These are phyloP conservation scores for Clavelina lepadiformis DNA, from an alignment of 23 tunicate species.

Conservation along the genomic window DNA sequence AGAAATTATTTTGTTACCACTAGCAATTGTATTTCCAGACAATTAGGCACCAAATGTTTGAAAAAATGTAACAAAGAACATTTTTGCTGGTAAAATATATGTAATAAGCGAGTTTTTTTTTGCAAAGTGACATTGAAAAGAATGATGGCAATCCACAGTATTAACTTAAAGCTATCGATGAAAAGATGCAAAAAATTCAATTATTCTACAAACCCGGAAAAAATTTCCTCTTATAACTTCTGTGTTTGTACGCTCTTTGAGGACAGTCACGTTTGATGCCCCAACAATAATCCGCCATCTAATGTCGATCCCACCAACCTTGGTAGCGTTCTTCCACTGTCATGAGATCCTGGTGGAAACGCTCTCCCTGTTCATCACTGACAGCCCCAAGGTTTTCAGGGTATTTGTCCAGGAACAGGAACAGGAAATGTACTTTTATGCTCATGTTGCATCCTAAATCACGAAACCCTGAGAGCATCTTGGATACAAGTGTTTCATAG, in stretches of 20 bases:
- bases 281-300: slow-evolving; percentile 24
- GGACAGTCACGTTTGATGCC: slow-evolving; percentile 24
- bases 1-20: neutral
- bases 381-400: slow-evolving; percentile 30
- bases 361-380: slow-evolving; percentile 29
- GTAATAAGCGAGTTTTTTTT: neutral
- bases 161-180: neutral
- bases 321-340: slow-evolving; percentile 19
- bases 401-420: slow-evolving; percentile 1
- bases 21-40: neutral
- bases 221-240: slow-evolving; percentile 16
- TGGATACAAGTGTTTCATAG: slow-evolving; percentile 4
- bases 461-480: slow-evolving; percentile 26
- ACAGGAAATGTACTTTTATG: slow-evolving; percentile 19
- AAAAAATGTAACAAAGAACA: neutral
- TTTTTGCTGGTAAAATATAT: slow-evolving; percentile 4
- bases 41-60: neutral
- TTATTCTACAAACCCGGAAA: neutral
- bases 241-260: slow-evolving; percentile 16
- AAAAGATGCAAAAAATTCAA: slow-evolving; percentile 2
- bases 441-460: slow-evolving; percentile 22
- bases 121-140: neutral
- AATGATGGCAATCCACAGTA: neutral
- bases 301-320: slow-evolving; percentile 28
- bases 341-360: slow-evolving; percentile 18